These are phyloP conservation scores for Eriocheir sinensis DNA, from an alignment of 1,140 invertebrate genomes.

Conservation along the genomic window DNA sequence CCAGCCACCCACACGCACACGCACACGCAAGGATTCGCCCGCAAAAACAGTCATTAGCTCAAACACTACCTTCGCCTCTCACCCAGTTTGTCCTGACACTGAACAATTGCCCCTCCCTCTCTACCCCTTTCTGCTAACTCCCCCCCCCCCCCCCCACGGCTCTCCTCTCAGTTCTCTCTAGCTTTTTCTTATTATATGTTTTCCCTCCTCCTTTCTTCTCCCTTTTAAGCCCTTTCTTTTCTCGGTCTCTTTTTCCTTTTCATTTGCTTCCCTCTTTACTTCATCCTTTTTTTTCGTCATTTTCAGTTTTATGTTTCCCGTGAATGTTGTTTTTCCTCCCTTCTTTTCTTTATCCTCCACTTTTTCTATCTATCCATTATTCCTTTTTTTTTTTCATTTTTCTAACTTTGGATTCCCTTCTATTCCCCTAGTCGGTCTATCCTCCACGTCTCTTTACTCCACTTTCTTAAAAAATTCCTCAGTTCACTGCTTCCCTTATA, in stretches of 20 bases:
- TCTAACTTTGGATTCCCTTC: background rate
- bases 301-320: background rate
- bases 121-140: background rate
- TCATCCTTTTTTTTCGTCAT: background rate
- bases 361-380: background rate
- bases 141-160: background rate
- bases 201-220: background rate
- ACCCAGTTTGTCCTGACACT: background rate
- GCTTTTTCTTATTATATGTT: background rate
- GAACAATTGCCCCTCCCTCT: background rate
- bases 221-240: no score
- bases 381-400: background rate
- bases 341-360: background rate
- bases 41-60: background rate
- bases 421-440: background rate
- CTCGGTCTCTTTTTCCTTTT: background rate
- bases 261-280: background rate
- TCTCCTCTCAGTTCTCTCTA: background rate
- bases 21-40: background rate
- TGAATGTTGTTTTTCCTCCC: background rate
- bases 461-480: no score
- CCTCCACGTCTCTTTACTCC: no score
- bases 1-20: background rate
- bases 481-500: no score
- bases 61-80: background rate